Evolutionary conservation across 2,113 vertebrate species (phyloP), one percentile per base, ranked within the genome.

Genomic region (Crotalus helleri): DNA sequence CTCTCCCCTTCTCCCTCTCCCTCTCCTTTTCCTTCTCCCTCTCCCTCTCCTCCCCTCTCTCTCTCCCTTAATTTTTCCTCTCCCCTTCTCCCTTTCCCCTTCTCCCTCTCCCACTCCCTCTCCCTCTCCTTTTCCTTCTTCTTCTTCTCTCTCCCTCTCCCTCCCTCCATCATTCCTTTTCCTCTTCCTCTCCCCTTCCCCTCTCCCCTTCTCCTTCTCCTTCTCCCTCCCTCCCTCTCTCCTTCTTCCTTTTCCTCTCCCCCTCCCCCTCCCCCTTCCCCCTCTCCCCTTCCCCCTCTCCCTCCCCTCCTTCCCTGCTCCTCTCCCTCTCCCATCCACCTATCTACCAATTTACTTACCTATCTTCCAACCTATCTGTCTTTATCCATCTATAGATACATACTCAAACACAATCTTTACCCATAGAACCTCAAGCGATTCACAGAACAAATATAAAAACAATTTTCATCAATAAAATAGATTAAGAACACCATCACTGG

Each of bases 161-260:
- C 46, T 46, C 46, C 46, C 4, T 46, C 46, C 46, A 3, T 46
- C 46, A 46, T 46, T 46, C 46, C 46, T 46, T 5, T 5, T 46
- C 46, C 9, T 26, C 24, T 61, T 9, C 59, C 24, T 61, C 46
- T 46, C 46, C 3, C 46, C 46, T 3, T 46, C 46, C 1, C 46
- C 5, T 0, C 5, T 5, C 0, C 3, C 3, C 46, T 0, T 4
- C 6, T 5, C 5, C 3, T 0, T 46, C 4, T 0, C 0, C 3
- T 0, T 4, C 4, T 4, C 4, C 3, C 44, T 0, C 0, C 44
- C 44, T 4, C 4, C 44, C 44, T 0, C 1, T 1, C 1, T 5
- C 1, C 5, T 17, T 15, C 0, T 5, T 6, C 1, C 1, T 5
- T 21, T 1, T 21, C 46, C 46, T 46, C 5, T 46, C 5, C 46